phyloP scores from a whole-genome alignment of 2,888 invertebrate genomes.

The Erebia aethiops region DNA sequence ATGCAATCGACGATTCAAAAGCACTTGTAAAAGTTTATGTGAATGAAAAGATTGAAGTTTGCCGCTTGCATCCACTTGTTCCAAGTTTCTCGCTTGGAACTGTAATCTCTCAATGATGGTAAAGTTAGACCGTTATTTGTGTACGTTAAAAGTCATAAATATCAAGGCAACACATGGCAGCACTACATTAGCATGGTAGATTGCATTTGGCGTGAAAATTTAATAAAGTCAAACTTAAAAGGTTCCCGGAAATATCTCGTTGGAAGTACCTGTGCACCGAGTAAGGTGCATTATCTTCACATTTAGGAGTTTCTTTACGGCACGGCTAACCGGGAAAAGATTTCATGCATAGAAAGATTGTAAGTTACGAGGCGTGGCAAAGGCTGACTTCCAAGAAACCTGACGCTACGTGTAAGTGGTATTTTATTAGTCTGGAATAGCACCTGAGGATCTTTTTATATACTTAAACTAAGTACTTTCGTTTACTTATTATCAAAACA shows the following conservation, averaged over 20 bases:
- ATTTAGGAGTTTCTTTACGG: constrained; percentile 40
- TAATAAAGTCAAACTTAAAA: constrained; percentile 54
- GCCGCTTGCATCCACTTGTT: too few relatives aligned
- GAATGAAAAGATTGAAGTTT: neutral
- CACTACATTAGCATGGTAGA: constrained; percentile 40
- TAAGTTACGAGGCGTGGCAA: neutral
- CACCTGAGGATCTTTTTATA: neutral
- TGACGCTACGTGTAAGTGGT: constrained; percentile 1
- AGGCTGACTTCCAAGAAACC: neutral
- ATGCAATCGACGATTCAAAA: too few relatives aligned
- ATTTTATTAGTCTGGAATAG: neutral
- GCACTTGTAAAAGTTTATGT: too few relatives aligned
- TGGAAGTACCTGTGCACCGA: constrained; percentile 34
- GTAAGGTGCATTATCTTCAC: constrained; percentile 42
- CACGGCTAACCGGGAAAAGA: constrained; percentile 16
- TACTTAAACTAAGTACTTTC: neutral
- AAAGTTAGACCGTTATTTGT: neutral
- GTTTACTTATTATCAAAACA: too few relatives aligned
- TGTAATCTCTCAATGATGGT: neutral
- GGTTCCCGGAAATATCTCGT: constrained; percentile 38
- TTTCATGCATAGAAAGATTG: constrained; percentile 30
- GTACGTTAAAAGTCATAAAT: constrained; percentile 1
- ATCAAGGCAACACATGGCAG: neutral
- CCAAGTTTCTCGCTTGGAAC: too few relatives aligned
- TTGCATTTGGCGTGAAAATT: constrained; percentile 59